Evolutionary conservation across 2,888 invertebrate genomes (phyloP).

Genomic region (Drosophila neutralis): DNA sequence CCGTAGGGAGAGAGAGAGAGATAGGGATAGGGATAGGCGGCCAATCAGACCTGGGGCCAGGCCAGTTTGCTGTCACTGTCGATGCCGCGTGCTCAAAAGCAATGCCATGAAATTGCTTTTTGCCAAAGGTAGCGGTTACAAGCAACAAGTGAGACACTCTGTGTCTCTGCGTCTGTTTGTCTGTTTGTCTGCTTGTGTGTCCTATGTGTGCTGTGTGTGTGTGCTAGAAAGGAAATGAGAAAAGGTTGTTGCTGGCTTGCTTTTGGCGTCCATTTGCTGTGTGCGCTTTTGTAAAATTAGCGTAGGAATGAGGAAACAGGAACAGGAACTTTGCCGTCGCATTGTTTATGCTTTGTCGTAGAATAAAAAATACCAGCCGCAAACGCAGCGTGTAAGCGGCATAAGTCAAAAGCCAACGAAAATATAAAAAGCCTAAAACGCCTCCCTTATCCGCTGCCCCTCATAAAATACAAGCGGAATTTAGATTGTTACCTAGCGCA

Average conservation of each 20-base stretch:
- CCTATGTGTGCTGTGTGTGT: slow-evolving; percentile 20
- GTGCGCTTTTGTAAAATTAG: slow-evolving; percentile 61
- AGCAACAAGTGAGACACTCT: slow-evolving; percentile 67
- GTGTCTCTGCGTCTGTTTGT: slow-evolving; percentile 15
- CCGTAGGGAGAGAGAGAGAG: slow-evolving; percentile 7
- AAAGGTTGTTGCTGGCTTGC: slow-evolving; percentile 73
- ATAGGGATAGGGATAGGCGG: slow-evolving; percentile 26
- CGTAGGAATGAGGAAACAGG: slow-evolving; percentile 67
- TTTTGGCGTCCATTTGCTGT: slow-evolving; percentile 49
- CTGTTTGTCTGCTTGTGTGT: slow-evolving; percentile 9
- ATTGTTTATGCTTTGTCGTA: slow-evolving; percentile 63
- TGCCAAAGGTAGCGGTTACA: slow-evolving; percentile 58
- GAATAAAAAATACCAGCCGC: slow-evolving; percentile 33
- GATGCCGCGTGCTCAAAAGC: slow-evolving; percentile 60
- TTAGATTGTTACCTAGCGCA: slow-evolving; percentile 66
- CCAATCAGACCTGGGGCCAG: slow-evolving; percentile 51
- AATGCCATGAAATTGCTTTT: slow-evolving; percentile 77
- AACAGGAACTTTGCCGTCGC: slow-evolving; percentile 71
- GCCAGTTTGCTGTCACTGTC: slow-evolving; percentile 53
- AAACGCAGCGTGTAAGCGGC: slow-evolving; percentile 31
- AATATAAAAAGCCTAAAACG: not conserved
- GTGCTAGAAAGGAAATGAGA: slow-evolving; percentile 70
- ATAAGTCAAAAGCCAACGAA: slow-evolving; percentile 28
- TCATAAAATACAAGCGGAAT: slow-evolving; percentile 73
- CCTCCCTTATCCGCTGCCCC: not conserved